A percentile compares a stretch with the other conserved stretches of the same genome.
phyloP scores from a whole-genome alignment of 2,797 vertebrate genomes.

The Pithecia hirsuta region DNA sequence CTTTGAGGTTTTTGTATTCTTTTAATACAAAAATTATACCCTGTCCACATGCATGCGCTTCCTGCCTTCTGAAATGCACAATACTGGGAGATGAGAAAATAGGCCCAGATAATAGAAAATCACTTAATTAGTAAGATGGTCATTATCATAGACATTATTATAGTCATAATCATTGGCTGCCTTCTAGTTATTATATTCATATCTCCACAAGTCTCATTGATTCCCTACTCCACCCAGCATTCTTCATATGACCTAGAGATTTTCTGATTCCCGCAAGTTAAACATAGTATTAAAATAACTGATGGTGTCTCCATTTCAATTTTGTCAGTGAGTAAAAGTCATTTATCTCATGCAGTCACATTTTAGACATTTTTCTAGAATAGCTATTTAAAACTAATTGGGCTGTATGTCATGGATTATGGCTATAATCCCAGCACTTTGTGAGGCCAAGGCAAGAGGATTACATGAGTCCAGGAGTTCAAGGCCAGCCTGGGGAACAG shows the following conservation, averaged over 20 bases:
- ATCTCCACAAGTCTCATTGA: constrained; percentile 25
- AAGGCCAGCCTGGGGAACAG: not conserved
- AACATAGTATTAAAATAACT: not conserved
- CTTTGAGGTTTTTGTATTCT: constrained; percentile 8
- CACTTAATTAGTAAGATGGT: constrained; percentile 12
- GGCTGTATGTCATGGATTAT: not conserved
- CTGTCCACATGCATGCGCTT: not conserved
- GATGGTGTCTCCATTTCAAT: constrained; percentile 21
- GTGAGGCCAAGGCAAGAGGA: not conserved
- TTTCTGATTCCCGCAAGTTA: not conserved
- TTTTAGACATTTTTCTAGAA: constrained; percentile 40
- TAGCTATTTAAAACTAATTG: not conserved
- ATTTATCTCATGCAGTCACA: not conserved
- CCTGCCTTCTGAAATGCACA: constrained; percentile 21
- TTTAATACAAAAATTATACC: constrained; percentile 26
- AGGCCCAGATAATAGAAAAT: not conserved
- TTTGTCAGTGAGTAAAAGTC: not conserved
- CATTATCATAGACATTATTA: not conserved
- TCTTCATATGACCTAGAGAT: constrained; percentile 29
- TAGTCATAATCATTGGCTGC: not conserved
- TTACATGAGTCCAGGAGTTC: not conserved
- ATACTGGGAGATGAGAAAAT: not conserved
- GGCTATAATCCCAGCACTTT: not conserved
- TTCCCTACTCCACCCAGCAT: not conserved
- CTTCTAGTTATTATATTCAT: not conserved